phyloP scores from a whole-genome alignment of 1,140 invertebrate species.

The Plutomurus gul region DNA sequence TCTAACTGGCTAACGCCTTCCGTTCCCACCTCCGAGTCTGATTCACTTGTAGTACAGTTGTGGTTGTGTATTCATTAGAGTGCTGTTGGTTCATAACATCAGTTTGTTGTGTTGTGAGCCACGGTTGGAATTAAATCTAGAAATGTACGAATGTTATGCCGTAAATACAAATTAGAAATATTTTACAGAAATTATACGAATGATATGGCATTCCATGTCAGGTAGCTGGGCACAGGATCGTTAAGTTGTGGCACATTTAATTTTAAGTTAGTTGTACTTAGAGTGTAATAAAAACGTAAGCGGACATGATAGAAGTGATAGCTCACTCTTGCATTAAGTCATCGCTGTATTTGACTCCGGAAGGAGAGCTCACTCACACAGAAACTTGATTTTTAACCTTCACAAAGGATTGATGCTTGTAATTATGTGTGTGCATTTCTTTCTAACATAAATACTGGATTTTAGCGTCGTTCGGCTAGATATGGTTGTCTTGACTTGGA shows the following conservation, averaged over 20 bases:
- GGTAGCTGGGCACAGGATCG: too few relatives aligned
- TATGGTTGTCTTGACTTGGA: too few relatives aligned
- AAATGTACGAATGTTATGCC: too few relatives aligned
- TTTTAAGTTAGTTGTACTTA: too few relatives aligned
- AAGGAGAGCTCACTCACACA: background rate
- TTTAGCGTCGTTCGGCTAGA: background rate
- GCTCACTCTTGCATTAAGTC: background rate
- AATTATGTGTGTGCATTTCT: constrained; percentile 15
- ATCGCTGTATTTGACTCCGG: background rate
- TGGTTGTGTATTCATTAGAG: background rate
- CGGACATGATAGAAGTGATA: too few relatives aligned
- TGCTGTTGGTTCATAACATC: background rate
- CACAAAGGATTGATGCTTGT: background rate
- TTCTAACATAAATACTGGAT: background rate
- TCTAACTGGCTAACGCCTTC: background rate
- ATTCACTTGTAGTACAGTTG: background rate
- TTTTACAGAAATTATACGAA: too few relatives aligned
- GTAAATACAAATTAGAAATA: too few relatives aligned
- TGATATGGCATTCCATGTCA: too few relatives aligned
- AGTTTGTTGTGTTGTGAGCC: too few relatives aligned
- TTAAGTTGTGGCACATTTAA: too few relatives aligned
- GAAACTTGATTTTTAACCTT: constrained; percentile 6
- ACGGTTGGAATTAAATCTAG: too few relatives aligned
- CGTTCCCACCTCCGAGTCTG: background rate
- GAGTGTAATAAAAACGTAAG: too few relatives aligned